Evolutionary conservation across 2,888 invertebrate genomes (phyloP).

Genomic region (Drosophila pseudotalamancana): DNA sequence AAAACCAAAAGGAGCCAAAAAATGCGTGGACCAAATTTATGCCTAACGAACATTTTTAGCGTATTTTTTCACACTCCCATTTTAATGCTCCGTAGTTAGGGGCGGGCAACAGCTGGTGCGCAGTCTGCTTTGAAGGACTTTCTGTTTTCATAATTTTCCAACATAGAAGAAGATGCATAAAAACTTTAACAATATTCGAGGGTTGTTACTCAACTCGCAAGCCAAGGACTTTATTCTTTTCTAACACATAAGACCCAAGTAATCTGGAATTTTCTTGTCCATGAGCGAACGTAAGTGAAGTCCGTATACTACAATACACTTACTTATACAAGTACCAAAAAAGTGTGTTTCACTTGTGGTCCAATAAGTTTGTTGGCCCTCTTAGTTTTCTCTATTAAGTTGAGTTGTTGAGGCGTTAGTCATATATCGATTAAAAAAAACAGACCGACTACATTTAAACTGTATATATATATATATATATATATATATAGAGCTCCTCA

Average conservation of each 20-base stretch:
- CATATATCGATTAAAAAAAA: too few relatives aligned
- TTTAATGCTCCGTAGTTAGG: conserved; percentile 5
- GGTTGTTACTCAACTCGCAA: neutral
- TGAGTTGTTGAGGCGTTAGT: too few relatives aligned
- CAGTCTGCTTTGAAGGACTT: conserved; percentile 1
- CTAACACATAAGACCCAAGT: neutral
- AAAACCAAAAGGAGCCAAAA: conserved; percentile 26
- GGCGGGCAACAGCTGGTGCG: conserved; percentile 32
- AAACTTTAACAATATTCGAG: conserved; percentile 18
- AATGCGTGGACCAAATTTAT: conserved; percentile 57
- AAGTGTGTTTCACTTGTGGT: too few relatives aligned
- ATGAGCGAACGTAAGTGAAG: too few relatives aligned
- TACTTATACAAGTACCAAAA: too few relatives aligned
- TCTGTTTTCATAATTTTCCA: conserved; percentile 3
- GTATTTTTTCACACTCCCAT: conserved; percentile 36
- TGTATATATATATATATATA: too few relatives aligned
- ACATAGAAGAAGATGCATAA: neutral
- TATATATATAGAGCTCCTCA: too few relatives aligned
- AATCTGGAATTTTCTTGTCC: neutral
- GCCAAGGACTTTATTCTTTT: conserved; percentile 6
- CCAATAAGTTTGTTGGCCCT: too few relatives aligned
- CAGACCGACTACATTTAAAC: too few relatives aligned
- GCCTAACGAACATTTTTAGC: conserved; percentile 53
- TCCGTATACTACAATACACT: too few relatives aligned
- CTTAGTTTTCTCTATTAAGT: too few relatives aligned